Conservation (phyloP, 2,797 vertebrate genomes). For the Poliocrania exsul region DNA sequence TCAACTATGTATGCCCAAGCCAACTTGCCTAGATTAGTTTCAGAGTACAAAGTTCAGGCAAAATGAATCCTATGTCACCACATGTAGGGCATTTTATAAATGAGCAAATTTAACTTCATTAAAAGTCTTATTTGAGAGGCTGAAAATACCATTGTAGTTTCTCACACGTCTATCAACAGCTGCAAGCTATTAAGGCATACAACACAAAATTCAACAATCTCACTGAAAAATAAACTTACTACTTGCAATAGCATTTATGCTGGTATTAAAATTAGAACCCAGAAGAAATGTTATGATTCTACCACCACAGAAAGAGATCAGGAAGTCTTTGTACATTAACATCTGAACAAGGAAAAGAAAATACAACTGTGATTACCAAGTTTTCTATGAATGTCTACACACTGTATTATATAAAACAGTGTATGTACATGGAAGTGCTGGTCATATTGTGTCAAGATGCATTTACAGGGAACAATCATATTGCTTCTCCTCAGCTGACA, state of each 20-base stretch:
- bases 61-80: background rate
- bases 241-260: background rate
- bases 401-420: background rate
- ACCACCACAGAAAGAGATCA: background rate
- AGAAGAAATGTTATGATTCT: background rate
- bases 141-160: background rate
- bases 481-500: slow-evolving; percentile 21
- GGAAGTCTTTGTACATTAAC: background rate
- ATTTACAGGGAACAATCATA: slow-evolving; percentile 30
- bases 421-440: background rate
- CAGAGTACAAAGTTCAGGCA: background rate
- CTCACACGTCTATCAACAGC: background rate
- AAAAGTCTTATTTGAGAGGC: background rate
- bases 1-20: background rate
- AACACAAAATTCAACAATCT: background rate
- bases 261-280: background rate
- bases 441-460: slow-evolving; percentile 43
- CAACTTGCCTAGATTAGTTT: background rate
- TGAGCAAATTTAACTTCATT: background rate
- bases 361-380: background rate
- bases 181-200: background rate
- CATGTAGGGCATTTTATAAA: background rate
- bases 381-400: background rate
- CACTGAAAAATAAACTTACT: background rate
- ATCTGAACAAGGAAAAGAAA: background rate